These are phyloP conservation scores for Stenoptilia bipunctidactyla DNA, from an alignment of 2,888 invertebrate species.

Conservation along the genomic window DNA sequence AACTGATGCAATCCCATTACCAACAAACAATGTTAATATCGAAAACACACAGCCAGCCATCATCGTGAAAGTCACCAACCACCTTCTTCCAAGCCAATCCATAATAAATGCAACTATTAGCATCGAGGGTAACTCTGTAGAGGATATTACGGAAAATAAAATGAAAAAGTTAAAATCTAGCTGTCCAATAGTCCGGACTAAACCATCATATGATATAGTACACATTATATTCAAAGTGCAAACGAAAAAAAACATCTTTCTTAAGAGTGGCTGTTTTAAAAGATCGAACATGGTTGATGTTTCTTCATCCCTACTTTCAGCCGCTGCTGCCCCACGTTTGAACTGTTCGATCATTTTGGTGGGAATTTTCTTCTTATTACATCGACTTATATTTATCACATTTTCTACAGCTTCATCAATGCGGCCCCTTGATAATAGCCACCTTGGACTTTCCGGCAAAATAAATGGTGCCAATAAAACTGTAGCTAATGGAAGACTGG, in stretches of 20 bases:
- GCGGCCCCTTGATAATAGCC: conserved; percentile 40
- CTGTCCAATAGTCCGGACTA: conserved; percentile 39
- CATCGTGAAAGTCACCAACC: conserved; percentile 25
- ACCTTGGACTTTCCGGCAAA: conserved; percentile 47
- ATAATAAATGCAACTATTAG: conserved; percentile 33
- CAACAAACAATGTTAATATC: conserved; percentile 30
- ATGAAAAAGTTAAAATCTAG: conserved; percentile 42
- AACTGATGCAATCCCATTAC: conserved; percentile 32
- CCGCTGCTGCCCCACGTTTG: conserved; percentile 19
- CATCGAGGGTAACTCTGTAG: conserved; percentile 45
- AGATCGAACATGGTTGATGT: conserved; percentile 25
- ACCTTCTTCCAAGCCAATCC: conserved; percentile 39
- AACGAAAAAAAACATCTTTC: conserved; percentile 33
- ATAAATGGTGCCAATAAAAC: conserved; percentile 32
- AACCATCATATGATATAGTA: conserved; percentile 32
- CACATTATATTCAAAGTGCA: conserved; percentile 13
- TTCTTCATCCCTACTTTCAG: conserved; percentile 16
- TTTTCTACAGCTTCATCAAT: conserved; percentile 35
- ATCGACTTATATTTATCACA: conserved; percentile 27
- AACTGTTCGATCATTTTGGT: conserved; percentile 30
- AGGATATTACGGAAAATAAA: conserved; percentile 42
- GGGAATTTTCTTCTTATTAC: conserved; percentile 35
- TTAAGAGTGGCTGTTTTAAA: conserved; percentile 28
- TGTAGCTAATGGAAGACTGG: conserved; percentile 36
- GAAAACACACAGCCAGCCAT: conserved; percentile 28